phyloP scores from a whole-genome alignment of 1,140 invertebrate genomes.

The Trichonephila inaurata region DNA sequence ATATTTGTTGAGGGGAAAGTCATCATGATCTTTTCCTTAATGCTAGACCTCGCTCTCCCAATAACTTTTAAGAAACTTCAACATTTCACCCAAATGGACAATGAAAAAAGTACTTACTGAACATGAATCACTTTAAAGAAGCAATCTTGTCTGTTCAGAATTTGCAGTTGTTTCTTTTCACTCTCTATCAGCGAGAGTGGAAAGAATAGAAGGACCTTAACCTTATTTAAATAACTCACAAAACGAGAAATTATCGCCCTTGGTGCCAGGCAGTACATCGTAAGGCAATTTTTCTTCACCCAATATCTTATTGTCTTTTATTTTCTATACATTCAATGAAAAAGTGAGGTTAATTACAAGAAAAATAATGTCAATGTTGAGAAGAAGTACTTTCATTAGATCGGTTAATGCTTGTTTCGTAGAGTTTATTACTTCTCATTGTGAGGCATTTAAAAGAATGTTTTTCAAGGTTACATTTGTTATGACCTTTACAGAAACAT shows the following conservation, averaged over 20 bases:
- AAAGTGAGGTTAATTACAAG: conserved; percentile 6
- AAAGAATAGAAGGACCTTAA: too few relatives aligned
- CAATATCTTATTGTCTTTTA: neutral
- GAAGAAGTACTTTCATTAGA: neutral
- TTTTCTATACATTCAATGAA: neutral
- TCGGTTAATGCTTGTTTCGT: neutral
- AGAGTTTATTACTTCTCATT: neutral
- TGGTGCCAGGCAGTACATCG: neutral
- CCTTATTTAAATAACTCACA: too few relatives aligned
- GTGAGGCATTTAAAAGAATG: neutral
- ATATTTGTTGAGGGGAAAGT: too few relatives aligned
- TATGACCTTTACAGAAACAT: neutral
- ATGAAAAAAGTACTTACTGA: too few relatives aligned
- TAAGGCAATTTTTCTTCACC: neutral
- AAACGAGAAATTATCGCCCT: neutral
- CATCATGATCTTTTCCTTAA: too few relatives aligned
- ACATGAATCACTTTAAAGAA: too few relatives aligned
- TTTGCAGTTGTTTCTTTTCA: too few relatives aligned
- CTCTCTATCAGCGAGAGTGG: too few relatives aligned
- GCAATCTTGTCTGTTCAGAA: too few relatives aligned
- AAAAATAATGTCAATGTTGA: neutral
- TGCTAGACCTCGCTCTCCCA: too few relatives aligned
- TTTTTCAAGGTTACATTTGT: neutral
- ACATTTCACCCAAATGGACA: too few relatives aligned
- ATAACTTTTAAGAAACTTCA: too few relatives aligned